These are phyloP conservation scores for Drosophila formosana DNA, from an alignment of 2,888 invertebrate genomes.

Conservation along the genomic window DNA sequence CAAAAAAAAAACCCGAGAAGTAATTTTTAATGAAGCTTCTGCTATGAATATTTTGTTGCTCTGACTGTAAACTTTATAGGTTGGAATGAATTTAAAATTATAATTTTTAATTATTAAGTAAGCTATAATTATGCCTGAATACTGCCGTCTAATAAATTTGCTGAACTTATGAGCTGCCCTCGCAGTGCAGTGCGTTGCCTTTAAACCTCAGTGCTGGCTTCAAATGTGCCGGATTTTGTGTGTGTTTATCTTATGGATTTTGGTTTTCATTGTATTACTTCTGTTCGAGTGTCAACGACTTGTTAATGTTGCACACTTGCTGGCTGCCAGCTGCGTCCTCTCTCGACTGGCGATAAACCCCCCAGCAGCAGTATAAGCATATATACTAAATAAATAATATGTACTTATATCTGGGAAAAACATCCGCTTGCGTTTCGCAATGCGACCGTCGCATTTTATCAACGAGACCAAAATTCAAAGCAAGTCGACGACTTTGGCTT, in stretches of 20 bases:
- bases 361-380: neutral
- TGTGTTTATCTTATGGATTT: slow-evolving; percentile 41
- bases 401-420: slow-evolving; percentile 22
- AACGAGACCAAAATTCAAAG: neutral
- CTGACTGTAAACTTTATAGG: neutral
- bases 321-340: slow-evolving; percentile 37
- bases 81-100: neutral
- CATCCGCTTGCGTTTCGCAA: slow-evolving; percentile 43
- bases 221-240: slow-evolving; percentile 5
- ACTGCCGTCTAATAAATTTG: neutral
- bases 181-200: neutral
- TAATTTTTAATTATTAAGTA: too few relatives aligned
- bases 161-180: slow-evolving; percentile 6
- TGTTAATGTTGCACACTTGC: slow-evolving; percentile 25
- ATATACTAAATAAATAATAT: slow-evolving; percentile 15
- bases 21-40: neutral
- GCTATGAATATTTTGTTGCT: neutral
- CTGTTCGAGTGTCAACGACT: slow-evolving; percentile 46
- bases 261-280: slow-evolving; percentile 11
- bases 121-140: too few relatives aligned
- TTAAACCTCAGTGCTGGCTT: slow-evolving; percentile 23
- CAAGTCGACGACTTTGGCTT: neutral
- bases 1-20: neutral
- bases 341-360: slow-evolving; percentile 29
- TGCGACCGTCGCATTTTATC: slow-evolving; percentile 19